A percentile compares a stretch with the other conserved stretches of the same genome.
phyloP scores from a whole-genome alignment of 2,888 invertebrate genomes.

The Glyphotaelius pellucidus region DNA sequence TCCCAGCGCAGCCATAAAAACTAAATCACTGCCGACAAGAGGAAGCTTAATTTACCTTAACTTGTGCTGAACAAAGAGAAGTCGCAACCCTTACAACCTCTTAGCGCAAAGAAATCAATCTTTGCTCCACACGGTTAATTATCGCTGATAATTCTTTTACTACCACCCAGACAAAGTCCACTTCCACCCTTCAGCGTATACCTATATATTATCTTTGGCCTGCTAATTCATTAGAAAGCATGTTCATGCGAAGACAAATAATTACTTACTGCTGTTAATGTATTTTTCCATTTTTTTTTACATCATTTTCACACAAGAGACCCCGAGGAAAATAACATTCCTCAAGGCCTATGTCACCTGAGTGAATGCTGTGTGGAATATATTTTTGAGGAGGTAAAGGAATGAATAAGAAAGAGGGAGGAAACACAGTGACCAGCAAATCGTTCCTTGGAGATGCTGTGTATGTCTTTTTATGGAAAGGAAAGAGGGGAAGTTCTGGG shows the following conservation, averaged over 20 bases:
- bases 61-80: conserved; percentile 62
- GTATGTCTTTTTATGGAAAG: too few relatives aligned
- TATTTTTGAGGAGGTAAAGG: too few relatives aligned
- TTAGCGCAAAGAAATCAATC: conserved; percentile 43
- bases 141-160: conserved; percentile 42
- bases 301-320: too few relatives aligned
- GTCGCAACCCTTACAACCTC: conserved; percentile 57
- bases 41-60: conserved; percentile 64
- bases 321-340: too few relatives aligned
- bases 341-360: too few relatives aligned
- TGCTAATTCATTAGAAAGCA: neutral
- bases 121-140: conserved; percentile 29
- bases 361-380: too few relatives aligned
- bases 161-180: neutral
- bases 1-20: conserved; percentile 66
- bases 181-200: neutral
- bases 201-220: neutral
- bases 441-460: too few relatives aligned
- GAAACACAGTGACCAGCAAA: too few relatives aligned
- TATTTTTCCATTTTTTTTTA: neutral
- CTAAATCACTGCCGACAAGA: conserved; percentile 65
- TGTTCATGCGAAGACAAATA: neutral
- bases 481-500: too few relatives aligned
- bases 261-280: neutral
- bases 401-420: too few relatives aligned